Percentiles rank a stretch among this genome's conserved stretches.
phyloP scores from a whole-genome alignment of 2,888 invertebrate genomes.

The Ectemnius continuus region DNA sequence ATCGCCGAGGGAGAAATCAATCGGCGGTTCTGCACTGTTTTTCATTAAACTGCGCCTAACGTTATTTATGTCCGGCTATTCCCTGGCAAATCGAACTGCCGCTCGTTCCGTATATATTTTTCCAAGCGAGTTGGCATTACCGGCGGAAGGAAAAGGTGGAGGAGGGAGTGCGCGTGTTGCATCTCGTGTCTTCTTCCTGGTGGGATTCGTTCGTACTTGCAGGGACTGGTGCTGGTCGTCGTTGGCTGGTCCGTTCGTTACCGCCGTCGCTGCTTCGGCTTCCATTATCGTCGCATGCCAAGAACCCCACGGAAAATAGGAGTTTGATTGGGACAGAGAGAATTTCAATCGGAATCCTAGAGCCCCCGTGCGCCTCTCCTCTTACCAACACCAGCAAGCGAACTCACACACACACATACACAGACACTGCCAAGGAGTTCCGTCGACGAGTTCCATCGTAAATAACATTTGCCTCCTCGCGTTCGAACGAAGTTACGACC shows the following conservation, averaged over 20 bases:
- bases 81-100: conserved; percentile 41
- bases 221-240: conserved; percentile 17
- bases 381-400: conserved; percentile 10
- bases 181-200: conserved; percentile 15
- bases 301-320: conserved; percentile 70
- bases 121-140: conserved; percentile 17
- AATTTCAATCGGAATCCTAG: conserved; percentile 71
- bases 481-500: conserved; percentile 60
- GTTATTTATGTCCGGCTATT: conserved; percentile 21
- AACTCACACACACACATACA: conserved; percentile 16
- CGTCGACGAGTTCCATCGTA: conserved; percentile 65
- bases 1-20: conserved; percentile 21
- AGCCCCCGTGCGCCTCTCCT: conserved; percentile 15
- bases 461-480: conserved; percentile 72
- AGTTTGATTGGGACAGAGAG: conserved; percentile 74
- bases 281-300: conserved; percentile 63
- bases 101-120: conserved; percentile 22
- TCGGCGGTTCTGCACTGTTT: not conserved
- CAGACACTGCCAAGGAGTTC: conserved; percentile 37
- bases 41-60: conserved; percentile 20
- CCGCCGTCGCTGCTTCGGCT: conserved; percentile 36
- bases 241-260: conserved; percentile 9
- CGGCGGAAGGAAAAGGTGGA: not conserved
- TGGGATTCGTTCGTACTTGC: conserved; percentile 6
- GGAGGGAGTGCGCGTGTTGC: not conserved